Evolutionary conservation across 2,888 invertebrate genomes (phyloP).

Genomic region (Mactromeris polynyma): DNA sequence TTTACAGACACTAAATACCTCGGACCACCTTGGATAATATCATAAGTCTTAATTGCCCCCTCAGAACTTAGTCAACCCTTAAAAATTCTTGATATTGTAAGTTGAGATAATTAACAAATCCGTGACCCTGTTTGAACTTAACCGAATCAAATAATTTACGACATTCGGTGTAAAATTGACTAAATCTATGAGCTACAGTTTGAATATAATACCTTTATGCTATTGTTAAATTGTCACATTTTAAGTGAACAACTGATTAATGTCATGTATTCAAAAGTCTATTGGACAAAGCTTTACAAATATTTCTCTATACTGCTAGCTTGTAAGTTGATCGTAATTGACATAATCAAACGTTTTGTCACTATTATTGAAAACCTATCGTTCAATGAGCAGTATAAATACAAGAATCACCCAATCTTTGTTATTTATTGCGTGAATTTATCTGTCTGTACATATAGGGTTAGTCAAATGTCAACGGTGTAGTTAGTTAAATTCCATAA

Average conservation of each 20-base stretch:
- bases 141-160: slow-evolving; percentile 42
- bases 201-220: slow-evolving; percentile 36
- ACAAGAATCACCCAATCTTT: not conserved
- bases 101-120: slow-evolving; percentile 18
- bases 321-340: slow-evolving; percentile 12
- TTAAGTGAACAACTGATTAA: slow-evolving; percentile 18
- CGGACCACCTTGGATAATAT: slow-evolving; percentile 17
- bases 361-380: slow-evolving; percentile 1
- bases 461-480: not conserved
- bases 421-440: slow-evolving; percentile 17
- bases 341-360: slow-evolving; percentile 14
- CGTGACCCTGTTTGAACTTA: slow-evolving; percentile 43
- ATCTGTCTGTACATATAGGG: not conserved
- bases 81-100: slow-evolving; percentile 31
- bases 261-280: not conserved
- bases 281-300: slow-evolving; percentile 4
- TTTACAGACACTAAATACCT: slow-evolving; percentile 19
- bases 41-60: slow-evolving; percentile 19
- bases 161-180: slow-evolving; percentile 26
- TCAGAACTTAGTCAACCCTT: slow-evolving; percentile 13
- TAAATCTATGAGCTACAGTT: slow-evolving; percentile 10
- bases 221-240: slow-evolving; percentile 32
- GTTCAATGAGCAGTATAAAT: slow-evolving; percentile 8
- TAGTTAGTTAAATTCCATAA: not conserved
- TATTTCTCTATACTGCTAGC: not conserved